A percentile compares a stretch with the other conserved stretches of the same genome.
These are phyloP conservation scores for Cephus rjabovi DNA, from an alignment of 2,888 invertebrate species.

Conservation along the genomic window DNA sequence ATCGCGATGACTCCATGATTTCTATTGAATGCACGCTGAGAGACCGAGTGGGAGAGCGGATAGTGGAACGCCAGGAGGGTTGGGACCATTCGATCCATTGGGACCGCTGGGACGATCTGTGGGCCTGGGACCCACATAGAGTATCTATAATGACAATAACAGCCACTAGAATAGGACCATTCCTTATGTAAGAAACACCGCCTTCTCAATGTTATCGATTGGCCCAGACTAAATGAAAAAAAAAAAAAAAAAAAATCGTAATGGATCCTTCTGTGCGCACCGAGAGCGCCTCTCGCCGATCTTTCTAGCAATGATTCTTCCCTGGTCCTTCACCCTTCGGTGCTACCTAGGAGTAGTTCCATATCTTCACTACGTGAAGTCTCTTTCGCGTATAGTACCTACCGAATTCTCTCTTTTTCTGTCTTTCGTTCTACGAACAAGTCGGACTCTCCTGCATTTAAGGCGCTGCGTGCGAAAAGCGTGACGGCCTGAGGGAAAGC, in stretches of 20 bases:
- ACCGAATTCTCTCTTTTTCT: not conserved
- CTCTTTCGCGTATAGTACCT: not conserved
- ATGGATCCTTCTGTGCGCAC: conserved; percentile 21
- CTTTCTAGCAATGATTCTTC: not conserved
- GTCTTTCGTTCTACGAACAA: not conserved
- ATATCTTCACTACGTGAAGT: not conserved
- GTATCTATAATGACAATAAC: conserved; percentile 43
- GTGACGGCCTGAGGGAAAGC: conserved; percentile 65
- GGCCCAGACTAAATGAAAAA: conserved; percentile 7
- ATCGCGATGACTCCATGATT: conserved; percentile 64
- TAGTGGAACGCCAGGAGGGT: conserved; percentile 1
- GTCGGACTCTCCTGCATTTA: not conserved
- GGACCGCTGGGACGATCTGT: not conserved
- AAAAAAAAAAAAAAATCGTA: conserved; percentile 15
- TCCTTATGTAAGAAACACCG: conserved; percentile 38
- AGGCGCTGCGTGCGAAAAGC: conserved; percentile 52
- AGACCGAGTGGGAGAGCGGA: not conserved
- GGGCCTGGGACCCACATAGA: not conserved
- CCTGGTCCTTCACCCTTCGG: too few relatives aligned
- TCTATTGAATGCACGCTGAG: conserved; percentile 55
- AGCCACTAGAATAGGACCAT: conserved; percentile 27
- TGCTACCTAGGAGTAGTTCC: not conserved
- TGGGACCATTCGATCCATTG: not conserved
- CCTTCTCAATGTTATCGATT: conserved; percentile 53
- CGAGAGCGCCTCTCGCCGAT: not conserved